phyloP scores from a whole-genome alignment of 2,113 vertebrate genomes.

The Malurus melanocephalus region DNA sequence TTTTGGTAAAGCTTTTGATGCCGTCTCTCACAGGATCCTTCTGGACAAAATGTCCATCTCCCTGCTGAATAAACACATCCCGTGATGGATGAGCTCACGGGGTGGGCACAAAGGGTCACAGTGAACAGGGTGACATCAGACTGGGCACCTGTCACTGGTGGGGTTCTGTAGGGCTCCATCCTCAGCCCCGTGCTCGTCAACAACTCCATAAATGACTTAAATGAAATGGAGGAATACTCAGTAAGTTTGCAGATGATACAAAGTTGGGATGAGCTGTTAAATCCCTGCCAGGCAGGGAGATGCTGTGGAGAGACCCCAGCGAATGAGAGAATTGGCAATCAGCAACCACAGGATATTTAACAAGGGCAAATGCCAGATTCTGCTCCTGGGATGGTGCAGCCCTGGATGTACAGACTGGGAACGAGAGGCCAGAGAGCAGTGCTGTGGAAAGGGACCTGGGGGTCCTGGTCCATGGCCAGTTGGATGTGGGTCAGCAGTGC shows the following conservation, averaged over 20 bases:
- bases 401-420: too few relatives aligned
- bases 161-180: not conserved
- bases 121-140: not conserved
- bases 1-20: not conserved
- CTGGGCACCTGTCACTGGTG: not conserved
- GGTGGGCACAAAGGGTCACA: not conserved
- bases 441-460: not conserved
- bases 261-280: not conserved
- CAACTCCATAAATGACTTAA: not conserved
- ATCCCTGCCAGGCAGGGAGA: not conserved
- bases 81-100: not conserved
- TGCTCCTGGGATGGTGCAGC: not conserved
- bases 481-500: not conserved
- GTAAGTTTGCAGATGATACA: not conserved
- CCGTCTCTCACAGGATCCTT: not conserved
- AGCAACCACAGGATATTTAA: not conserved
- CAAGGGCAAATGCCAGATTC: not conserved
- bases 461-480: not conserved
- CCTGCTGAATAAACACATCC: not conserved
- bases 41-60: not conserved
- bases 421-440: not conserved
- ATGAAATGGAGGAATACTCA: not conserved
- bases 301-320: not conserved
- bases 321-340: not conserved
- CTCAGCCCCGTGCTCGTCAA: not conserved